A percentile compares a stretch with the other conserved stretches of the same genome.
phyloP scores from a whole-genome alignment of 2,888 invertebrate genomes.

The Mesochorus sp. region DNA sequence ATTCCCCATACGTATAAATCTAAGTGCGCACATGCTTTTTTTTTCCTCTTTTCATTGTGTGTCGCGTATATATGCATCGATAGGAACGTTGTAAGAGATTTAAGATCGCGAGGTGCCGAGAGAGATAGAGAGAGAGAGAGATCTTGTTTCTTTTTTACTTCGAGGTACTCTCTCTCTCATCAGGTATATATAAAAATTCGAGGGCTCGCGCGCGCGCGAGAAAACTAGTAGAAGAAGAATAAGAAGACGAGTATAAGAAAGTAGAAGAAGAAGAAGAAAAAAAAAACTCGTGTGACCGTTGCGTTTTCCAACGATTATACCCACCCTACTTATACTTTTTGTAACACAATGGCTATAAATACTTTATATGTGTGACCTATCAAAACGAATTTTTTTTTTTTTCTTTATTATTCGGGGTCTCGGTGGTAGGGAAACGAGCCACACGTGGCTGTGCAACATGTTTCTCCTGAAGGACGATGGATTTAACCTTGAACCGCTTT shows the following conservation, averaged over 20 bases:
- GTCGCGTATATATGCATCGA: slow-evolving; percentile 1
- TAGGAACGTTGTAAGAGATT: slow-evolving; percentile 38
- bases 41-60: slow-evolving; percentile 24
- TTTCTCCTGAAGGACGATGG: slow-evolving; percentile 13
- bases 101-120: slow-evolving; percentile 45
- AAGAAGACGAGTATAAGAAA: slow-evolving; percentile 33
- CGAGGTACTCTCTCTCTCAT: slow-evolving; percentile 2
- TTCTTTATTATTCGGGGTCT: not conserved
- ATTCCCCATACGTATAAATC: not conserved
- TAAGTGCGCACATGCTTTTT: slow-evolving; percentile 23
- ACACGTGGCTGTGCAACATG: slow-evolving; percentile 27
- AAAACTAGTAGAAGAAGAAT: slow-evolving; percentile 26
- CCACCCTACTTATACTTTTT: slow-evolving; percentile 59
- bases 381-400: slow-evolving; percentile 43
- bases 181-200: slow-evolving; percentile 12
- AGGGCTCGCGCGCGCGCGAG: slow-evolving; percentile 9
- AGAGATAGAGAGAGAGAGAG: too few relatives aligned
- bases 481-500: slow-evolving; percentile 1
- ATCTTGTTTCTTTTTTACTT: slow-evolving; percentile 35
- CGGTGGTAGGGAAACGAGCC: slow-evolving; percentile 18
- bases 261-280: slow-evolving; percentile 34
- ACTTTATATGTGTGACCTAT: slow-evolving; percentile 42
- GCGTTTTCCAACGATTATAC: slow-evolving; percentile 61
- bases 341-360: slow-evolving; percentile 56
- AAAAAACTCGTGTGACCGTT: slow-evolving; percentile 57